Conservation (phyloP, 2,797 vertebrate genomes). For the Anguilla pacifica region DNA sequence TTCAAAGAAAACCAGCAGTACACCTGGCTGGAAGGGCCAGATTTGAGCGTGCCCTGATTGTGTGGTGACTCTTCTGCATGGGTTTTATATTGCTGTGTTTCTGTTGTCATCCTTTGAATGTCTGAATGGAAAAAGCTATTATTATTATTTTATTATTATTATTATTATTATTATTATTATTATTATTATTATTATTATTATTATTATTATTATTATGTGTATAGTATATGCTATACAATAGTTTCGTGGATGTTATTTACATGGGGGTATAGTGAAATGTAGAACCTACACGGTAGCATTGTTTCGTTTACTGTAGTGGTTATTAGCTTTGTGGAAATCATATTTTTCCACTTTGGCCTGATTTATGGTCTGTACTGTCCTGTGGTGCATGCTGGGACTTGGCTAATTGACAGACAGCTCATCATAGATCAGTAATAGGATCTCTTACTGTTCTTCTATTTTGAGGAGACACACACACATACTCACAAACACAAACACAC, state of each 20-base stretch:
- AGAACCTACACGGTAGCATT: neutral
- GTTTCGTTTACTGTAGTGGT: neutral
- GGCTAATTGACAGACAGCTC: constrained; percentile 58
- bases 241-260: neutral
- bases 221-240: neutral
- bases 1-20: no score
- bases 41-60: no score
- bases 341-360: neutral
- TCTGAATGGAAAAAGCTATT: no score
- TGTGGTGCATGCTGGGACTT: constrained; percentile 52
- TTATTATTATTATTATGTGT: no score
- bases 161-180: no score
- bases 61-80: no score
- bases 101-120: no score
- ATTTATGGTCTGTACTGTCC: constrained; percentile 43
- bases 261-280: constrained; percentile 15
- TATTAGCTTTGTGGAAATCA: neutral
- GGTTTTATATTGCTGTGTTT: no score
- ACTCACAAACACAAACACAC: constrained; percentile 19
- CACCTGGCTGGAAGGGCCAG: no score
- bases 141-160: no score
- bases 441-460: constrained; percentile 22
- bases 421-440: constrained; percentile 26
- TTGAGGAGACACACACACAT: neutral
- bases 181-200: no score